Evolutionary conservation across 1,140 invertebrate species (phyloP).

Genomic region (Eumaeus atala): DNA sequence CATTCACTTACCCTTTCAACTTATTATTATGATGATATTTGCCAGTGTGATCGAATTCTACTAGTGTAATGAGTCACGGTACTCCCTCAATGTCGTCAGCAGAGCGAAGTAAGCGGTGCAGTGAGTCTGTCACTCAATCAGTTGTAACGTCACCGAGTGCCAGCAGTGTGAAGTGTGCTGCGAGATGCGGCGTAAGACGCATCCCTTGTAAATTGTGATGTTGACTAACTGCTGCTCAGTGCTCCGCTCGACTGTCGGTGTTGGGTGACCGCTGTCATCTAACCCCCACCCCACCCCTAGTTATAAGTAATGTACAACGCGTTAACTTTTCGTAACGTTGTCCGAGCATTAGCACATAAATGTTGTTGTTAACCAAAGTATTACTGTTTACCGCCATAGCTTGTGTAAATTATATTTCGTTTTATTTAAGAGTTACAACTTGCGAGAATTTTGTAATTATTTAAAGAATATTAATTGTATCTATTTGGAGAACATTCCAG

Average conservation of each 20-base stretch:
- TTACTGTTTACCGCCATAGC: constrained; percentile 55
- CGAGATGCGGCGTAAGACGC: background rate
- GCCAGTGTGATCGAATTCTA: too few species aligned
- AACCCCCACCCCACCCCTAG: constrained; percentile 10
- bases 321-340: constrained; percentile 4
- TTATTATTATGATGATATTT: too few species aligned
- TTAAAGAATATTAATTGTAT: constrained; percentile 40
- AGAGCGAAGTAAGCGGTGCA: too few species aligned
- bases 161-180: background rate
- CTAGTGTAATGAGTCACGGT: too few species aligned
- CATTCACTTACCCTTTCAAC: too few species aligned
- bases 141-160: too few species aligned
- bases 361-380: constrained; percentile 43
- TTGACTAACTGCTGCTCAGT: background rate
- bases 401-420: constrained; percentile 26
- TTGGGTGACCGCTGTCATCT: background rate
- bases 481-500: constrained; percentile 60
- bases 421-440: constrained; percentile 24
- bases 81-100: too few species aligned
- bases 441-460: background rate
- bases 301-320: constrained; percentile 9
- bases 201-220: too few species aligned
- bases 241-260: background rate
- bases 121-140: too few species aligned
- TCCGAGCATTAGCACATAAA: constrained; percentile 14